Percentiles rank a stretch among this genome's conserved stretches.
These are phyloP conservation scores for Lepas anatifera DNA, from an alignment of 2,888 invertebrate species.

Conservation along the genomic window DNA sequence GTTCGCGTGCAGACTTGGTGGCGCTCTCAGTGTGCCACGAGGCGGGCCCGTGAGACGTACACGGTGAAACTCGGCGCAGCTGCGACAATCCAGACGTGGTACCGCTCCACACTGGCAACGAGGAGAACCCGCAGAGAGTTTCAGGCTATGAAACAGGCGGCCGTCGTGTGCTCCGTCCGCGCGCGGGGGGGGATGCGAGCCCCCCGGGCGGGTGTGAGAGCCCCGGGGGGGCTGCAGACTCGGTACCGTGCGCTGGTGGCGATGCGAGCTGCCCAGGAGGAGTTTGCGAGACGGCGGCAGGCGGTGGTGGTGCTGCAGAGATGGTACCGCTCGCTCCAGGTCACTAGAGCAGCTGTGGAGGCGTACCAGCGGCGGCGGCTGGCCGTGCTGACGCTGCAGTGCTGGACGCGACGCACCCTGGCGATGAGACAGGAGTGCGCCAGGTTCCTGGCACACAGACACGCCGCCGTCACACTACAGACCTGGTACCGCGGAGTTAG, in stretches of 20 bases:
- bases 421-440: background rate
- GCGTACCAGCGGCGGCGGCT: background rate
- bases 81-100: conserved; percentile 4
- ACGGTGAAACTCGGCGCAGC: conserved; percentile 14
- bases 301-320: conserved; percentile 2
- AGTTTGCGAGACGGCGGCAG: background rate
- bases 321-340: background rate
- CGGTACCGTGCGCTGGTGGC: conserved; percentile 4
- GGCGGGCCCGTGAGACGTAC: background rate
- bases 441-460: background rate
- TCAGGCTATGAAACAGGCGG: no score
- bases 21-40: background rate
- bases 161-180: no score
- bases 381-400: conserved; percentile 1
- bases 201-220: no score
- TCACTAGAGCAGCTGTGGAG: background rate
- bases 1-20: conserved; percentile 13
- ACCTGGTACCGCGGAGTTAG: background rate
- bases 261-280: background rate
- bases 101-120: background rate
- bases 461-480: background rate
- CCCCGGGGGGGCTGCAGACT: no score
- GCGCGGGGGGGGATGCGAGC: no score
- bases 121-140: no score
- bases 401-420: background rate